Percentiles rank a stretch among this genome's conserved stretches.
Conservation (phyloP, 2,888 invertebrate genomes). For the Chaetogeoica ovagalla region DNA sequence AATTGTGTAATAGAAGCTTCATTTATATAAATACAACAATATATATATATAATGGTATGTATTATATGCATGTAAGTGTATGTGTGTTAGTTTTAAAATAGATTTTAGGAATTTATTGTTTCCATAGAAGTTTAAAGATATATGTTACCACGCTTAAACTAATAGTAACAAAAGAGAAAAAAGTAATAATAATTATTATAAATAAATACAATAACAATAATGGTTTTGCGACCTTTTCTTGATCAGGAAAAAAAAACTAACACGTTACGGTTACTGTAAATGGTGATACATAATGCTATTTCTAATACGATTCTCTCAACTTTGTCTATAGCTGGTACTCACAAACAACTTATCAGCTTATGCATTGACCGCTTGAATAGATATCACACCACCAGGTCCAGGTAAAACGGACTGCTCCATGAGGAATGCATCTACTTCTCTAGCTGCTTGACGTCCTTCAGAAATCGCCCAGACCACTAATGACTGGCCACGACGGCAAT, state of each 20-base stretch:
- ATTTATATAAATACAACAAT: background rate
- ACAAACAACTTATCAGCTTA: background rate
- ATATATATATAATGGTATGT: background rate
- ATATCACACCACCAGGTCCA: slow-evolving; percentile 87
- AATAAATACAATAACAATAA: slow-evolving; percentile 27
- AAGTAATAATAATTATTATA: background rate
- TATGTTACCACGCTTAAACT: slow-evolving; percentile 32
- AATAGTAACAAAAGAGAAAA: background rate
- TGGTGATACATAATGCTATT: slow-evolving; percentile 12
- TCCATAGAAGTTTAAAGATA: slow-evolving; percentile 17
- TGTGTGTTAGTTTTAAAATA: background rate
- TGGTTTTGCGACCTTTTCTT: slow-evolving; percentile 21
- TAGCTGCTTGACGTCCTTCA: slow-evolving; percentile 96
- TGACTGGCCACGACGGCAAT: slow-evolving; percentile 98
- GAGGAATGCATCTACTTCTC: slow-evolving; percentile 86
- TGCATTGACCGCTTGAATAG: slow-evolving; percentile 49
- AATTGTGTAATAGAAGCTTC: background rate
- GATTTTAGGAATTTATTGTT: slow-evolving; percentile 40
- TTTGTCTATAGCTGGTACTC: background rate
- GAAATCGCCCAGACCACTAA: slow-evolving; percentile 98
- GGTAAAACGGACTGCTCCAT: slow-evolving; percentile 82
- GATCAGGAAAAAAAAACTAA: slow-evolving; percentile 24
- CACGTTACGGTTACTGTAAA: slow-evolving; percentile 14
- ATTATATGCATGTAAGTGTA: background rate
- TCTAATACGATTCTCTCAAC: slow-evolving; percentile 1